These are phyloP conservation scores for Sorex araneus DNA, from an alignment of 2,113 vertebrate species.

Conservation along the genomic window DNA sequence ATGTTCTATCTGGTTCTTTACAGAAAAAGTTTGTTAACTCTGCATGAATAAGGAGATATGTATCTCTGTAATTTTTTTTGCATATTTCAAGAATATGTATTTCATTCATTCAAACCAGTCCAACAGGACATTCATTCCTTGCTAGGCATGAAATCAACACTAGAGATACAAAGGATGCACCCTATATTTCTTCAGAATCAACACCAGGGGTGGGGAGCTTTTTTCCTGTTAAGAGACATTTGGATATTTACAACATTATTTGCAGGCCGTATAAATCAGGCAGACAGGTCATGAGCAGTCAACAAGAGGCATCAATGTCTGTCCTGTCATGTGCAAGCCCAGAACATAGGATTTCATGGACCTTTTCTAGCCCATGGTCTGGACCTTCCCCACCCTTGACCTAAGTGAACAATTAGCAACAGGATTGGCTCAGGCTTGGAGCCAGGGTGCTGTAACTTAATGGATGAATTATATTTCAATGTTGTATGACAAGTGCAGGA, in stretches of 20 bases:
- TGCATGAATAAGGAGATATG: too few species aligned
- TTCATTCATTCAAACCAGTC: conserved; percentile 36
- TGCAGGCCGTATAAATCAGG: too few species aligned
- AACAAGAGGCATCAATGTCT: too few species aligned
- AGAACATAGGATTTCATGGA: too few species aligned
- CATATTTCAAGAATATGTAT: not conserved
- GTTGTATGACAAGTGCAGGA: not conserved
- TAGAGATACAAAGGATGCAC: not conserved
- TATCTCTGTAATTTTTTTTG: too few species aligned
- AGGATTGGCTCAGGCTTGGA: not conserved
- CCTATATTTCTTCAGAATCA: not conserved
- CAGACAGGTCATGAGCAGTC: too few species aligned
- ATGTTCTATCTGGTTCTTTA: not conserved
- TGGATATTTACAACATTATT: too few species aligned
- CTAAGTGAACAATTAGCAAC: not conserved
- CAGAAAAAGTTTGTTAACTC: not conserved
- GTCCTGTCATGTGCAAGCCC: too few species aligned
- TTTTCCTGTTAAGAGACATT: too few species aligned
- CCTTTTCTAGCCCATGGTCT: too few species aligned
- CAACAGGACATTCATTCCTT: not conserved
- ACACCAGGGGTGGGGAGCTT: not conserved
- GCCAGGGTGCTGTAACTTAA: not conserved
- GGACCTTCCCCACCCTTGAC: too few species aligned
- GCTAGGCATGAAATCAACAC: conserved; percentile 14
- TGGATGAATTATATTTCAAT: not conserved